Evolutionary conservation across 2,888 invertebrate species (phyloP), one percentile per base, ranked within the genome.

Genomic region (Nomada fucata): DNA sequence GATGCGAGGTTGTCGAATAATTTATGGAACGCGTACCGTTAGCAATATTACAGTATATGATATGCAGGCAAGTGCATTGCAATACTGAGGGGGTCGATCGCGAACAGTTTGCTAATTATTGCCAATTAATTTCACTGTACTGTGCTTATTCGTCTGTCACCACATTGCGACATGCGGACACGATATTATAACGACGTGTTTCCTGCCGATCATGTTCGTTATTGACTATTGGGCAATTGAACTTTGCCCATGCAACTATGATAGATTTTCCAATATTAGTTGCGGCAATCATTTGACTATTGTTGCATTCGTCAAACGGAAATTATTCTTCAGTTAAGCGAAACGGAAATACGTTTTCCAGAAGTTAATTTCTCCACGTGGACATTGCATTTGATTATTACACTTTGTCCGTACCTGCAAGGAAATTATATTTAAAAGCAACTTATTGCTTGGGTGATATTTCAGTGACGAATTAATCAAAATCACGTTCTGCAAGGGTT

Each of bases 31-130:
- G 52, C 20, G n/a, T 59, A 50, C 55, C 44, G 69, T 55, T 47
- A 26, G 29, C 53, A 44, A 52, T 73, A 72, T 69, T 52, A 72
- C 15, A 72, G 72, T 79, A 70, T 59, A 44, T 63, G 53, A 72
- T 71, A 23, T 65, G 23, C 44, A 57, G 23, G 57, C 60, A 53
- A 70, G 71, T 53, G 63, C 18, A 23, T 11, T 20, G 50, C 29
- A 10, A 53, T 13, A 76, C n/a, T 61, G 76, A 84, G 82, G 74
- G 60, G 64, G 61, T 44, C 23, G 29, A 42, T 61, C 61, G 78
- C 67, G 23, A 83, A 74, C 70, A 76, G 82, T 80, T 80, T 79
- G 75, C 73, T 86, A 88, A 88, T 88, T 85, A 83, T 86, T 75
- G 67, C 76, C 83, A 85, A 88, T 88, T 88, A 88, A 86, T 88